Conservation (phyloP, 2,888 invertebrate genomes). For the Synanthedon myopaeformis region DNA sequence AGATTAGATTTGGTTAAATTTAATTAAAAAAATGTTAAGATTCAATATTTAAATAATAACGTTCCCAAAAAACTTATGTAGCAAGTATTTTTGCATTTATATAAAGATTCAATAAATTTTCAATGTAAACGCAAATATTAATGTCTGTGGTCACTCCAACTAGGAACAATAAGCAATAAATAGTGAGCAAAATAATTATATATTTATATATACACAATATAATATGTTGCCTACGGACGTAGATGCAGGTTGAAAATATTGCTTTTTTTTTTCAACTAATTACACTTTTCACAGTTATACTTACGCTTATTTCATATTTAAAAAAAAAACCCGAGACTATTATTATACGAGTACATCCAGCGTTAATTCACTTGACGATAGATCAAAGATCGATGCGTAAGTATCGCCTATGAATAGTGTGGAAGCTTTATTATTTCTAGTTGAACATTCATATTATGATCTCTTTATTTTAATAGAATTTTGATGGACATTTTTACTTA, state of each 20-base stretch:
- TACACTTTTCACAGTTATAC: slow-evolving; percentile 23
- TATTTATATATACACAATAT: not conserved
- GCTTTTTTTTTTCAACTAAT: slow-evolving; percentile 20
- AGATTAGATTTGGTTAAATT: not conserved
- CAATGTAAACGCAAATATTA: not conserved
- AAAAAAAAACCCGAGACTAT: not conserved
- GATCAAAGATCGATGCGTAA: slow-evolving; percentile 30
- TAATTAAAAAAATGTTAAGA: too few species aligned
- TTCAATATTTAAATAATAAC: too few species aligned
- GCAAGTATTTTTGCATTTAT: slow-evolving; percentile 35
- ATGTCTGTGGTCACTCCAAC: not conserved
- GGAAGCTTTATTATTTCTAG: slow-evolving; percentile 63
- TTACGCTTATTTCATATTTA: slow-evolving; percentile 18
- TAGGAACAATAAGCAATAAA: slow-evolving; percentile 13
- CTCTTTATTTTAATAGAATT: slow-evolving; percentile 67
- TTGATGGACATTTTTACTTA: slow-evolving; percentile 69
- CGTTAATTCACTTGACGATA: slow-evolving; percentile 34
- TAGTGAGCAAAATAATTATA: slow-evolving; percentile 17
- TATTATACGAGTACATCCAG: slow-evolving; percentile 12
- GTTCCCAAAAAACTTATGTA: slow-evolving; percentile 4
- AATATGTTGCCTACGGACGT: not conserved
- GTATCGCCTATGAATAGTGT: slow-evolving; percentile 40
- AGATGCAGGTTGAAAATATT: slow-evolving; percentile 13
- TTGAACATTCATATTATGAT: slow-evolving; percentile 51
- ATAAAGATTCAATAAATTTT: slow-evolving; percentile 1